Percentiles rank a stretch among this genome's conserved stretches.
Conservation (phyloP, 2,797 vertebrate species). For the Chelonia mydas region DNA sequence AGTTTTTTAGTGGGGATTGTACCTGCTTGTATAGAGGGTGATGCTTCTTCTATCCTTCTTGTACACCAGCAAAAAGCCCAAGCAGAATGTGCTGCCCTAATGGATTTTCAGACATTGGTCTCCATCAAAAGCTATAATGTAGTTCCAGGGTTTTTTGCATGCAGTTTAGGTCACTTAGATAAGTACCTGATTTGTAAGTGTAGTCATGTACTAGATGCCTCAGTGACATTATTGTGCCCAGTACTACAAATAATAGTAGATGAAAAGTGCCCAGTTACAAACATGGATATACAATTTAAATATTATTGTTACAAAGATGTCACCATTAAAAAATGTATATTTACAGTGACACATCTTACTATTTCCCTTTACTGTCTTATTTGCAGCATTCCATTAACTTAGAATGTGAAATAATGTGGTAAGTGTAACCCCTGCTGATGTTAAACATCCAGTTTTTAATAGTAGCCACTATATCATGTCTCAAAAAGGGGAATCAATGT, state of each 20-base stretch:
- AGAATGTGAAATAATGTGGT: not conserved
- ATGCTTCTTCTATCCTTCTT: not conserved
- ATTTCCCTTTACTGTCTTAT: not conserved
- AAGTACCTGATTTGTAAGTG: not conserved
- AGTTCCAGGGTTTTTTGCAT: not conserved
- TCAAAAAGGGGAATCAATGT: not conserved
- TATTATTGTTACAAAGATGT: not conserved
- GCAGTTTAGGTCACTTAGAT: not conserved
- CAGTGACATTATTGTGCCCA: not conserved
- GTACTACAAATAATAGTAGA: not conserved
- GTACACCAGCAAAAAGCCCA: not conserved
- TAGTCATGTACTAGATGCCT: not conserved
- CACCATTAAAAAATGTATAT: not conserved
- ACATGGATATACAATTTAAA: not conserved
- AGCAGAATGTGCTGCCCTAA: not conserved
- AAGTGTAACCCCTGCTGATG: not conserved
- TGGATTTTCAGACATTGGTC: not conserved
- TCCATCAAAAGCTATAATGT: not conserved
- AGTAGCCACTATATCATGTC: not conserved
- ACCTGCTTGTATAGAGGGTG: not conserved
- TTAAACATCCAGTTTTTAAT: not conserved
- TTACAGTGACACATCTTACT: not conserved
- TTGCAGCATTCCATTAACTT: accelerated
- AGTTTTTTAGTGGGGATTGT: not conserved
- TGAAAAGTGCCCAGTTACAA: not conserved